Base-by-base conservation (phyloP, 2,797 vertebrate species). In the Notolepis coatsorum region DNA sequence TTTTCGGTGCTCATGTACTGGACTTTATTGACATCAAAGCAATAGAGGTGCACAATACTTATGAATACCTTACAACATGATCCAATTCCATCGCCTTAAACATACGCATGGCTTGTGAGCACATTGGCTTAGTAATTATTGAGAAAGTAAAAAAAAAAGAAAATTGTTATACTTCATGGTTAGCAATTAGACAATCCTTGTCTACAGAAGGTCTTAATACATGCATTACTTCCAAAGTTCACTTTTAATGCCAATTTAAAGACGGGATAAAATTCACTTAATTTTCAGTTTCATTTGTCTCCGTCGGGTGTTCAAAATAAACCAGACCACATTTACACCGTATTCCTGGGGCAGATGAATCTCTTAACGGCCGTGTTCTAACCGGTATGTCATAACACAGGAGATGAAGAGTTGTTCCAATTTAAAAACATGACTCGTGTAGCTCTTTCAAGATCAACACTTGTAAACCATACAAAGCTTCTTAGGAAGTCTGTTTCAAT, bases 331-430 rank as follows among this genome's bases (percentile, higher is more conserved):
- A 8, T n/a, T 46, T 20, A 48, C 3, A 2, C n/a, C 0, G 15
- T 60, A 62, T 48, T 37, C 46, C 9, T 21, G 42, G 2, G 30
- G 3, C 0, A 56, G 30, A 51, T 0, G 8, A 58, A 69, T 75
- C 92, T 88, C 92, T 91, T 89, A 93, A 91, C 92, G 89, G 90
- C 91, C 89, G 89, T n/a, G n/a, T n/a, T 93, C 91, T 93, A 88
- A 93, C 90, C 91, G 91, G 51, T 46, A 20, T 9, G 1, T 31
- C 48, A 74, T 31, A n/a, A 56, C n/a, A 33, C n/a, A 41, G 21
- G 62, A 24, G 91, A 91, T 86, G 88, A 85, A 71, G 30, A 52
- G 42, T 37, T n/a, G 30, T 49, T n/a, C 24, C 0, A 62, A 71
- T 67, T 25, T 9, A 39, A 61, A 72, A 52, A 55, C 27, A 23